Conservation (phyloP, 1,140 invertebrate species). For the Dolichoris vasculosae region DNA sequence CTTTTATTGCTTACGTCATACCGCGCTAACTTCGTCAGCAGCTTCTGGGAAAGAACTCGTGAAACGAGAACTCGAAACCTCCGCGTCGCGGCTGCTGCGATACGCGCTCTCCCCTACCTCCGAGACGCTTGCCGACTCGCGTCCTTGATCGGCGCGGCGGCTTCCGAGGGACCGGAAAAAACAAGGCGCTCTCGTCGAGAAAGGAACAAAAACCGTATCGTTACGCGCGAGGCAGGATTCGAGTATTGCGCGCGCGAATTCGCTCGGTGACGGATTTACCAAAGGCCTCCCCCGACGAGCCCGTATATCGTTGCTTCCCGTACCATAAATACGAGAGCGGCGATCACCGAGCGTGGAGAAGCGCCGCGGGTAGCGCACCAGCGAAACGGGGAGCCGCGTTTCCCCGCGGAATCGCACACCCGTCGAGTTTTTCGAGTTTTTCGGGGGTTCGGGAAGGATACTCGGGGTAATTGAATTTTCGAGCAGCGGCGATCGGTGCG, state of each 20-base stretch:
- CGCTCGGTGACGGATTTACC: not conserved
- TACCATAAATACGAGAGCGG: conserved; percentile 1
- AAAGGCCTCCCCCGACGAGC: not conserved
- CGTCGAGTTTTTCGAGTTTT: not conserved
- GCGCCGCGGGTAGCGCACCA: not conserved
- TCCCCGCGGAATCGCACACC: not conserved
- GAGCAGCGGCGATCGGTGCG: not conserved
- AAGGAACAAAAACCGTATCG: too few relatives aligned
- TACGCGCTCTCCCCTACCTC: not conserved
- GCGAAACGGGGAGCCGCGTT: too few relatives aligned
- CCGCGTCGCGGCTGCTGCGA: not conserved
- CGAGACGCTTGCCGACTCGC: too few relatives aligned
- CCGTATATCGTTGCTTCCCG: not conserved
- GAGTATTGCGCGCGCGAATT: not conserved
- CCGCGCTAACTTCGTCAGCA: not conserved
- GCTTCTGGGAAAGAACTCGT: conserved; percentile 20
- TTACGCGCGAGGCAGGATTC: too few relatives aligned
- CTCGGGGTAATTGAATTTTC: conserved; percentile 39
- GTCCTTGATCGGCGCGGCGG: not conserved
- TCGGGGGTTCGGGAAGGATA: too few relatives aligned
- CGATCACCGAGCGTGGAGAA: not conserved
- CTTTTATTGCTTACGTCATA: not conserved
- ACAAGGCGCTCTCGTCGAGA: too few relatives aligned
- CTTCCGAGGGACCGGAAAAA: too few relatives aligned
- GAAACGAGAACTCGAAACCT: not conserved